Conservation (phyloP, 2,797 vertebrate species). For the Hydrocynus forskahlii region DNA sequence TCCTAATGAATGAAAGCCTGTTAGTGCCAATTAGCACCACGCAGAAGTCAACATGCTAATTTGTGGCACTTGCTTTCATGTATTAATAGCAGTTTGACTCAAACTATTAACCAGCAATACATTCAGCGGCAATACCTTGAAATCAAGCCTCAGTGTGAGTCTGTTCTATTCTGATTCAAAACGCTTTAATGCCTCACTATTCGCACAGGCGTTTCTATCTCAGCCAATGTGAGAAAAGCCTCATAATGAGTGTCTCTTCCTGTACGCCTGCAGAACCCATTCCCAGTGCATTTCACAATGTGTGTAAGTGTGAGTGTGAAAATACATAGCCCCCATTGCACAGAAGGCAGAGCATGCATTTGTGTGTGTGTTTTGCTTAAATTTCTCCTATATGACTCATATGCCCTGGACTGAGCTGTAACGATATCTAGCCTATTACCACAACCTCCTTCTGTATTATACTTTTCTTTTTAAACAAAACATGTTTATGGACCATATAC, state of each 20-base stretch:
- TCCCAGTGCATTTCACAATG: neutral
- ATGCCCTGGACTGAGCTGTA: neutral
- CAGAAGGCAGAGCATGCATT: neutral
- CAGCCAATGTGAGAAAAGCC: neutral
- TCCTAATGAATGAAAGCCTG: neutral
- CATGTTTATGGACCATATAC: no score
- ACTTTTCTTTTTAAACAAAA: neutral
- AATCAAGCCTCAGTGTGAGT: neutral
- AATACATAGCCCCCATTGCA: neutral
- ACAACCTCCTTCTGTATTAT: neutral
- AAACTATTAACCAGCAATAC: neutral
- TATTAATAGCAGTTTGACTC: neutral
- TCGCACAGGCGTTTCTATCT: neutral
- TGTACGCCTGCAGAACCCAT: neutral
- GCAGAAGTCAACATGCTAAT: neutral
- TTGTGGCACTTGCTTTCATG: neutral
- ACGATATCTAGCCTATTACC: neutral
- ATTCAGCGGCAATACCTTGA: neutral
- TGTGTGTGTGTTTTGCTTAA: neutral
- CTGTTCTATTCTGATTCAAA: neutral
- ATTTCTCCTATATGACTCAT: slow-evolving; percentile 1
- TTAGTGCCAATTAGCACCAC: neutral
- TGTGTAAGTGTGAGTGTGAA: slow-evolving; percentile 2
- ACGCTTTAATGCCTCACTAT: neutral
- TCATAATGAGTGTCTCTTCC: neutral